Base-by-base conservation (phyloP, 2,888 invertebrate species). In the Dicycla oo region DNA sequence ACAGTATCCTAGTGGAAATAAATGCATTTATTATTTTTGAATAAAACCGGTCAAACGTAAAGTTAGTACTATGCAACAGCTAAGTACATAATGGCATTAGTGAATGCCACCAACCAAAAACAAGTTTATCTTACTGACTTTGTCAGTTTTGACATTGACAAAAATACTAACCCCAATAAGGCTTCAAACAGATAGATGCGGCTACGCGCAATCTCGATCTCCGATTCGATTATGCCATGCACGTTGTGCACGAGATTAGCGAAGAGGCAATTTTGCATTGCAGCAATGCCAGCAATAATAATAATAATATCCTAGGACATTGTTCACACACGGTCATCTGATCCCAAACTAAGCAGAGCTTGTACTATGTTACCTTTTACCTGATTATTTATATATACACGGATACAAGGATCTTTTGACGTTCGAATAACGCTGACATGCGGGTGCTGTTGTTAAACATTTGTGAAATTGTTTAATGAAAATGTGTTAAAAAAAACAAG, bases 1-100 rank as follows among this genome's bases (percentile, higher is more conserved):
- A 61, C 20, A 65, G 2, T 43, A 64, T 20, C 47, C 3, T 56
- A 26, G 0, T n/a, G 0, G 10, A 58, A 58, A 45, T 40, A 62
- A 62, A 26, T 45, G 23, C 34, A 23, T 61, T 43, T 20, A 47
- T 7, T 49, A 45, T 61, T 70, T 78, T 79, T 67, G 68, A 79
- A 81, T 70, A n/a, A 56, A 71, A 71, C 70, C 79, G 79, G 70
- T 65, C 61, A 64, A 70, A 56, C 63, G n/a, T 40, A 23, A 45
- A 63, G 45, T 63, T 18, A 45, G 1, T 58, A 63, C 30, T 40
- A 26, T 8, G 47, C 78, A 51, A 66, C 67, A 63, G 49, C 51
- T 15, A 40, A 13, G 3, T 56, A 43, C 49, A 0, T 26, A 30
- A 0, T 45, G 53, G 6, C 6, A 34, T 0, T 30, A 4, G 4